Conservation (phyloP, 2,113 vertebrate species). For the Pluvianellus socialis region DNA sequence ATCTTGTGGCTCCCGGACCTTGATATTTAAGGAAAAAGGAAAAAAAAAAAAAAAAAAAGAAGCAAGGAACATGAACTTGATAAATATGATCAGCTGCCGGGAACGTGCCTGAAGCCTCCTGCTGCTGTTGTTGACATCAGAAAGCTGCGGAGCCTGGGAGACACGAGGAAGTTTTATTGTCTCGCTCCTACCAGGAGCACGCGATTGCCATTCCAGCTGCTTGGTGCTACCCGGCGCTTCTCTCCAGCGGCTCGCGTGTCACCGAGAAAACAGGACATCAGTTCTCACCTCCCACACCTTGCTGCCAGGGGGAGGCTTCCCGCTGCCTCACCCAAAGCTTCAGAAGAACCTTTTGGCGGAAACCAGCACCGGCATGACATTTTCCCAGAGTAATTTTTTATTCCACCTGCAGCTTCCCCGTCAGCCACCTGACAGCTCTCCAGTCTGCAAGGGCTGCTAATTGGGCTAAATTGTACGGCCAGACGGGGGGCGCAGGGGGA, state of each 20-base stretch:
- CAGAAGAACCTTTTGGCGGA: accelerated
- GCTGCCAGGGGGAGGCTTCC: not conserved
- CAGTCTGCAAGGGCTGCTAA: not conserved
- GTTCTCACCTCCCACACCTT: not conserved
- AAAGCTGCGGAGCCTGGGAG: not conserved
- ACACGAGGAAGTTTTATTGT: slow-evolving; percentile 20
- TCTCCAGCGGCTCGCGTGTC: not conserved
- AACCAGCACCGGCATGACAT: accelerated
- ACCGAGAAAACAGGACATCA: not conserved
- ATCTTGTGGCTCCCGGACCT: slow-evolving; percentile 36
- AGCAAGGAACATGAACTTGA: slow-evolving; percentile 37
- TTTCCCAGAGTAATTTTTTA: not conserved
- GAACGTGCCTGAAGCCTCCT: slow-evolving; percentile 52
- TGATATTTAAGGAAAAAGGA: not conserved
- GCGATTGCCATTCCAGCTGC: not conserved
- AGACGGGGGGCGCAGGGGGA: not conserved
- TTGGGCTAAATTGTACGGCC: not conserved
- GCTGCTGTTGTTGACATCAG: slow-evolving; percentile 59
- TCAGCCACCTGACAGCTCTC: not conserved
- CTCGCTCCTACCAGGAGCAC: not conserved
- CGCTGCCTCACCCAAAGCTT: not conserved
- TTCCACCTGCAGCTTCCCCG: not conserved
- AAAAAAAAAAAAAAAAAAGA: not conserved
- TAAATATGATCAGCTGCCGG: slow-evolving; percentile 51
- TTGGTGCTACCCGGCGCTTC: not conserved